Conservation (phyloP, 2,113 vertebrate genomes). For the Tamias sibiricus region DNA sequence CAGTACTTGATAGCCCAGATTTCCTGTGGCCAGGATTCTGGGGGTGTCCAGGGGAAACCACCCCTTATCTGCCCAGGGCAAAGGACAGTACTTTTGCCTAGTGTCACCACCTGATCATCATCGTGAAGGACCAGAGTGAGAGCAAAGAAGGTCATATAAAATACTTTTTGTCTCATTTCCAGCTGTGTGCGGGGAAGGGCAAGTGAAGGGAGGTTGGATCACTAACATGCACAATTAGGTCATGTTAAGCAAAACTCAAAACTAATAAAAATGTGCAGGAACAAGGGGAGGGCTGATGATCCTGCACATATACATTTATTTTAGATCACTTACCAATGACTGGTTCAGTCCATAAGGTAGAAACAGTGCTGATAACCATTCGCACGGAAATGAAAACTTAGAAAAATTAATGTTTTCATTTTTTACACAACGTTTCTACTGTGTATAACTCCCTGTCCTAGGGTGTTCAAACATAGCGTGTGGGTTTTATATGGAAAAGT, state of each 20-base stretch:
- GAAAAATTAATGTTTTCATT: not conserved
- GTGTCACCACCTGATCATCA: not conserved
- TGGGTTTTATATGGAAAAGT: not conserved
- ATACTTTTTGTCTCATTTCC: not conserved
- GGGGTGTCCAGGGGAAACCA: too few relatives aligned
- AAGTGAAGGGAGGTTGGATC: too few relatives aligned
- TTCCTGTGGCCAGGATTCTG: not conserved
- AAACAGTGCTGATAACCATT: not conserved
- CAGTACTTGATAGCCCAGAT: not conserved
- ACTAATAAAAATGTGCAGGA: not conserved
- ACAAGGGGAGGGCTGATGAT: not conserved
- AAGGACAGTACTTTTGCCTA: too few relatives aligned
- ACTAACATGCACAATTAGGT: too few relatives aligned
- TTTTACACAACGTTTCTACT: not conserved
- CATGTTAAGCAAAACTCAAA: not conserved
- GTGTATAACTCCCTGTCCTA: not conserved
- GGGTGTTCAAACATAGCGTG: not conserved
- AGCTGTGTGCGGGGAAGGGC: not conserved
- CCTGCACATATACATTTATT: not conserved
- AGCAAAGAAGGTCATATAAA: not conserved
- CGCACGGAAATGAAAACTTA: not conserved
- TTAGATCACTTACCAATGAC: not conserved
- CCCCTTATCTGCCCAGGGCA: not conserved
- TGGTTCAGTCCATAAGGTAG: not conserved
- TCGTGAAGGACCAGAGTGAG: not conserved